Conservation (phyloP, 2,888 invertebrate species). For the Nomada ferruginata region DNA sequence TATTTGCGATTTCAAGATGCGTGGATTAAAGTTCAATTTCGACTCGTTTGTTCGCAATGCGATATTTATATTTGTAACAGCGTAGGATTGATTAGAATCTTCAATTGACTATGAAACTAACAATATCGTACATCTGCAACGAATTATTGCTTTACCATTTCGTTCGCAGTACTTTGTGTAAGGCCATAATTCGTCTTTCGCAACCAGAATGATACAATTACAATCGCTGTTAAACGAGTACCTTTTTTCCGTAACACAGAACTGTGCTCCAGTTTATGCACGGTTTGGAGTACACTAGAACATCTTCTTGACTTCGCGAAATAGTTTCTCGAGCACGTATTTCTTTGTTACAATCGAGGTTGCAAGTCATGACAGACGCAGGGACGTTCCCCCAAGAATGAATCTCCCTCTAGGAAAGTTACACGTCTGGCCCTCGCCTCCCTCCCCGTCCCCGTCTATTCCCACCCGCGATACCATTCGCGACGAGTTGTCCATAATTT, state of each 20-base stretch:
- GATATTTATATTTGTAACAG: background rate
- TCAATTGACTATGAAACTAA: no score
- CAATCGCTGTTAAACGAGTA: background rate
- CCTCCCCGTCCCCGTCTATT: background rate
- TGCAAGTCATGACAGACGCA: constrained; percentile 6
- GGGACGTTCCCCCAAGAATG: background rate
- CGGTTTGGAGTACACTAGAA: background rate
- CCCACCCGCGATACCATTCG: constrained; percentile 18
- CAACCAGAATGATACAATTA: no score
- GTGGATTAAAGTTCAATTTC: background rate
- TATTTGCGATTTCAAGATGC: background rate
- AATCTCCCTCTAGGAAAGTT: constrained; percentile 37
- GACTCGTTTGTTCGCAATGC: background rate
- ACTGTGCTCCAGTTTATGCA: background rate
- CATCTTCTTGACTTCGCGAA: constrained; percentile 7
- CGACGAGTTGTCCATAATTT: constrained; percentile 60
- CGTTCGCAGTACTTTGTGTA: no score
- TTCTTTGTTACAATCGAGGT: background rate
- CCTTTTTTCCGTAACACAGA: background rate
- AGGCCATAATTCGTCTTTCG: no score
- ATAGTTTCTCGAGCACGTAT: constrained; percentile 27
- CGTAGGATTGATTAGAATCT: background rate
- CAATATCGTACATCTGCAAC: no score
- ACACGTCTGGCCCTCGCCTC: constrained; percentile 17
- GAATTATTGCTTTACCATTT: no score